phyloP scores from a whole-genome alignment of 2,888 invertebrate species.

The Idaea biselata region DNA sequence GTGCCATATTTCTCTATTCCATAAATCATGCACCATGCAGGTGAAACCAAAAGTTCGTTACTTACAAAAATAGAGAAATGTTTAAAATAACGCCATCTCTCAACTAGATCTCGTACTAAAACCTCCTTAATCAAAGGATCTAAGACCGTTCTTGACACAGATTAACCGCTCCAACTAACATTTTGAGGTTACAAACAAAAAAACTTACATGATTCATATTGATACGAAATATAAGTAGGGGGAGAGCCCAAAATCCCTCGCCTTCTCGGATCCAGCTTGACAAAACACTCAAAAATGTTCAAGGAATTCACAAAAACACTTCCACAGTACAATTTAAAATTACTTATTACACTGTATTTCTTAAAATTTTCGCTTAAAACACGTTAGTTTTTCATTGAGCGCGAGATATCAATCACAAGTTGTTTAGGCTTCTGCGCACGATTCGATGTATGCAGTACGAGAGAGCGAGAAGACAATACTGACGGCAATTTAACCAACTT shows the following conservation, averaged over 20 bases:
- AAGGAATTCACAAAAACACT: conserved; percentile 18
- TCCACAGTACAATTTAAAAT: conserved; percentile 24
- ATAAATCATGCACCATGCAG: too few species aligned
- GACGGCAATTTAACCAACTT: background rate
- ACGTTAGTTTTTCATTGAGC: conserved; percentile 40
- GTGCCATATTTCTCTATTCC: too few species aligned
- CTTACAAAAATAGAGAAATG: background rate
- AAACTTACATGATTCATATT: conserved; percentile 38
- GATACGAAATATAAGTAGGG: conserved; percentile 31
- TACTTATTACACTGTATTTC: conserved; percentile 31
- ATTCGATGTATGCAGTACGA: conserved; percentile 41
- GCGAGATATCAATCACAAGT: conserved; percentile 51
- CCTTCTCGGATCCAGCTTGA: conserved; percentile 61
- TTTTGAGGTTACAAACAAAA: conserved; percentile 38
- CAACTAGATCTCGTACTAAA: conserved; percentile 33
- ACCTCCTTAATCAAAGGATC: conserved; percentile 3
- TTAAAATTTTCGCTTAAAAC: conserved; percentile 16
- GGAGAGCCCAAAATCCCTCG: conserved; percentile 52
- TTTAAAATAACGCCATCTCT: conserved; percentile 47
- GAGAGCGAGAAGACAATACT: background rate
- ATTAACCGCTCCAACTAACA: conserved; percentile 9
- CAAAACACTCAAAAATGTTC: conserved; percentile 9
- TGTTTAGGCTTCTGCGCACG: conserved; percentile 64
- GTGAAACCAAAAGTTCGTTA: too few species aligned
- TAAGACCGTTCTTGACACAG: conserved; percentile 35